Base-by-base conservation (phyloP, 2,113 vertebrate genomes). In the Rhagologus leucostigma region DNA sequence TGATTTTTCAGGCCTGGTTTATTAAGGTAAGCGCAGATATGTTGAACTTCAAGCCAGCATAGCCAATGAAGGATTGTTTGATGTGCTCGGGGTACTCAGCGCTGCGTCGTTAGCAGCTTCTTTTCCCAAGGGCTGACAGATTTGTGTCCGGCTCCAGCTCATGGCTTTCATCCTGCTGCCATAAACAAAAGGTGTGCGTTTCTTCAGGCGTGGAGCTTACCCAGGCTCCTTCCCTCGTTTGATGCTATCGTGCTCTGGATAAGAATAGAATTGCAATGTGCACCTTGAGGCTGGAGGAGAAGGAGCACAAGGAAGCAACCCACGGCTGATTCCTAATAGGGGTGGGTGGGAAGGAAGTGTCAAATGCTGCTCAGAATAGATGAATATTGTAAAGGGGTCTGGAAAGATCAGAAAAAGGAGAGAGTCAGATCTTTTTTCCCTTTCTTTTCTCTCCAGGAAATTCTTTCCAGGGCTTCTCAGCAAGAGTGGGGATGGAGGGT, bases 21-120 rank as follows among this genome's bases (percentile, higher is more conserved):
- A 87, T 94, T 96, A 96, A 92, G 80, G 93, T 96, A 87, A 82
- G 73, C 75, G 49, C 44, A 86, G 60, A 71, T 26, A 80, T 64
- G 85, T 67, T 49, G 64, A 90, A 93, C 76, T 96, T 96, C 96
- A 97, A 96, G 83, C 92, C 92, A 96, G 93, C 92, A 94, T 95
- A 96, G 73, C 44, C 95, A 64, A 96, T 94, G 96, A 96, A 90
- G 80, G 90, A 18, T 84, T 46, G 69, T 96, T 93, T 97, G 96
- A 97, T 91, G 90, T 96, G 80, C 33, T 71, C 4, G 18, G 3
- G 52, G 64, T 68, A 16, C 2, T 26, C 67, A 8, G 69, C 0
- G 1, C 75, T 4, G 18, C 9, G 11, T 94, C 4, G 49, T 96
- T 96, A 93, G 85, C 47, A 5, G 86, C 79, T 68, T 87, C 50